Base-by-base conservation (phyloP, 92 coral and sea anemone genomes). In the Epizoanthus scotinus region DNA sequence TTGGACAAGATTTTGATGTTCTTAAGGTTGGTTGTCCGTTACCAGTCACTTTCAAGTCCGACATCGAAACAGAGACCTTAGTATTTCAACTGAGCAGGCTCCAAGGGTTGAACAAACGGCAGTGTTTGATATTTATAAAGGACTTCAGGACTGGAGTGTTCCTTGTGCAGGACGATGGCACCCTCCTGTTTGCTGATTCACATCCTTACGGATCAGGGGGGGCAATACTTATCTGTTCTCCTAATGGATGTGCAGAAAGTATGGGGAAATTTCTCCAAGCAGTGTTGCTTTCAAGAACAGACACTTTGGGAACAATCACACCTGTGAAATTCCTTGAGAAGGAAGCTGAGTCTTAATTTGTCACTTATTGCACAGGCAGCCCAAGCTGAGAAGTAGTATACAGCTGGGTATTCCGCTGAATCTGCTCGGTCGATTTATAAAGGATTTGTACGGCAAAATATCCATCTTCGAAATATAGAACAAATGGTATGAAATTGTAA, bases 201-300 rank as follows among this genome's bases (percentile, higher is more conserved):
- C 89, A 86, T 44, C 89, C 86, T 26, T 81, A 86, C 26, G 89
- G 89, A 9, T 81, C 89, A 44, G 89, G 89, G 42, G 89, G 89
- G 71, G 89, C 86, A 25, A 27, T 86, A 17, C 69, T 86, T 36
- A 65, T 86, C 71, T 81, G 82, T 55, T 14, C 82, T 15, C 61
- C 70, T 0, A 26, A 57, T 13, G 82, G 70, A 3, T 56, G 63
- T 55, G 86, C 66, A 19, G 44, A 75, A 22, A 2, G 38, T 59
- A 47, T 75, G 19, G 63, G 81, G 29, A 75, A 75, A 14, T 75
- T 75, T 75, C 81, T 75, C n/a, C 81, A 75, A 26, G 81, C 81
- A 24, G 81, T 75, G 2, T 54, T 75, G 38, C 67, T 75, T 10
- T 75, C 81, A 8, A 36, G 81, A 75, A 75, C 38, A 31, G 81